Evolutionary conservation across 1,140 invertebrate genomes (phyloP), one percentile per base, ranked within the genome.

Genomic region (Ips typographus): DNA sequence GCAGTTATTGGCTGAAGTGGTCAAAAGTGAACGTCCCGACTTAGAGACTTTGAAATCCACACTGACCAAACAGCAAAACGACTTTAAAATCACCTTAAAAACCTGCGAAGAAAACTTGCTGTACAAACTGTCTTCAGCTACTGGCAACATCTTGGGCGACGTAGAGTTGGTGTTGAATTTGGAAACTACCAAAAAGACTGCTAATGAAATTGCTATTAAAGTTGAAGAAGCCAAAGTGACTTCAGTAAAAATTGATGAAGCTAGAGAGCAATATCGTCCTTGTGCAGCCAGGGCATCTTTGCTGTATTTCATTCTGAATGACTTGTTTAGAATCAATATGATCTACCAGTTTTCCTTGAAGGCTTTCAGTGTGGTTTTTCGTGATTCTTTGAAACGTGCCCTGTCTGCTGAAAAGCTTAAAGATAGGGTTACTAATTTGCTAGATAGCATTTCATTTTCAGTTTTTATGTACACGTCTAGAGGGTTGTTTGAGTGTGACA

Each of bases 301-400:
- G 2, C 82, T 98, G 0, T 98, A 98, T 79, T 98, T 98, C 78
- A 94, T 98, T 61, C 82, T 98, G 51, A 97, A 95, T 77, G 95
- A 98, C 74, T 80, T 98, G 39, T 87, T 90, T 81, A 95, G 95
- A 80, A 97, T 98, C 68, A 96, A 98, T 82, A 93, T 92, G 56
- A 94, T 98, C 73, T 98, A 98, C 81, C 94, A 98, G 77, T 98
- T 98, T 83, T 98, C 95, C 0, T 79, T 98, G 41, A 97, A 98
- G 82, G 94, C 95, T 0, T 98, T 96, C 81, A 95, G 90, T 74
- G 90, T 93, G 2, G 94, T 98, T 1, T 98, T 98, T 81, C 90
- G 91, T 74, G 93, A 94, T 76, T 94, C 95, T 0, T 89, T 98
- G 58, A 83, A 85, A 37, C 85, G 83, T 69, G 89, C 94, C 0